A percentile compares a stretch with the other conserved stretches of the same genome.
Evolutionary conservation across 2,888 invertebrate species (phyloP).

Genomic region (Omphaloscelis lunosa): DNA sequence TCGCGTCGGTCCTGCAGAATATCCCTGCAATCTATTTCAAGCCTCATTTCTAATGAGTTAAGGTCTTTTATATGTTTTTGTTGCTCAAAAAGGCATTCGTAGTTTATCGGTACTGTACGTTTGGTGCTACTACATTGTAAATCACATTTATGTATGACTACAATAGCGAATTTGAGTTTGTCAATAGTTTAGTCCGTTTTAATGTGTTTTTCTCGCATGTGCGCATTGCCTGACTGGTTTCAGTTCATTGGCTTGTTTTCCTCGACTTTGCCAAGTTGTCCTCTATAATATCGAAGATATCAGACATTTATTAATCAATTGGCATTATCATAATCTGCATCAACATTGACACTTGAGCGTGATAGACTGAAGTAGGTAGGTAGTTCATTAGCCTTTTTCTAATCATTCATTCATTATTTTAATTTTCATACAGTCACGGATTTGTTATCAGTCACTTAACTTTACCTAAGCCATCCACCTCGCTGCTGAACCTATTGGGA

Average conservation of each 20-base stretch:
- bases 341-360: conserved; percentile 2
- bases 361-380: not conserved
- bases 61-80: conserved; percentile 29
- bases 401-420: not conserved
- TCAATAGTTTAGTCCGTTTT: conserved; percentile 8
- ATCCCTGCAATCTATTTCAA: conserved; percentile 35
- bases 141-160: conserved; percentile 44
- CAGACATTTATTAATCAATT: conserved; percentile 11
- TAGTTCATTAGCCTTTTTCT: not conserved
- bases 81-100: conserved; percentile 30
- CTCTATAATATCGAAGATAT: conserved; percentile 5
- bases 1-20: conserved; percentile 71
- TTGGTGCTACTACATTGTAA: conserved; percentile 45
- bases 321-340: not conserved
- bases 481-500: not conserved
- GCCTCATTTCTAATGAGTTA: conserved; percentile 37
- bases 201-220: conserved; percentile 22
- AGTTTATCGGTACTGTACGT: conserved; percentile 27
- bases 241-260: not conserved
- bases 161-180: conserved; percentile 39
- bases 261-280: not conserved
- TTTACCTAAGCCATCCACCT: not conserved
- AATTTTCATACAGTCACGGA: not conserved
- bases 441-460: not conserved
- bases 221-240: not conserved